These are phyloP conservation scores for Ictidomys tridecemlineatus DNA, from an alignment of 2,113 vertebrate species.

Conservation along the genomic window DNA sequence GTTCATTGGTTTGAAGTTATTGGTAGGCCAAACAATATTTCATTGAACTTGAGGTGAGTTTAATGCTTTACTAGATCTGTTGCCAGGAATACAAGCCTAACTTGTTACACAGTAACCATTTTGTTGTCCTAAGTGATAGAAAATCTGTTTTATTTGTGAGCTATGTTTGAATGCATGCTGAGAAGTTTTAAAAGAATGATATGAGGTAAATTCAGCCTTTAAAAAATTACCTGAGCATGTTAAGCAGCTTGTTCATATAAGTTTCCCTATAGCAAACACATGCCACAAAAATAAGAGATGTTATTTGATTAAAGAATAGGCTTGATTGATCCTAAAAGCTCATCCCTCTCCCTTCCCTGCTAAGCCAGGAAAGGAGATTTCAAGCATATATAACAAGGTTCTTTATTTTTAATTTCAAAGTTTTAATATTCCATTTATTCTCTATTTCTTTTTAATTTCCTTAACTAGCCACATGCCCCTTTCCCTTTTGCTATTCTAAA, in stretches of 20 bases:
- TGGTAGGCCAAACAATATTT: background rate
- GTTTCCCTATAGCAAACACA: background rate
- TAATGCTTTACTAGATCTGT: background rate
- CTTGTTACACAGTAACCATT: background rate
- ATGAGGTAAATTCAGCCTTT: background rate
- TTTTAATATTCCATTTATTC: conserved; percentile 25
- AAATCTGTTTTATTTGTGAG: conserved; percentile 52
- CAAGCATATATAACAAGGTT: background rate
- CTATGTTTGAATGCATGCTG: conserved; percentile 6
- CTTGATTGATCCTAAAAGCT: background rate
- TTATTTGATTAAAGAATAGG: background rate
- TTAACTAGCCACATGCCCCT: conserved; percentile 15
- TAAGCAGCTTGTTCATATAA: background rate
- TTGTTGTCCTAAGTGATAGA: background rate
- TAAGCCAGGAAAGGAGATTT: conserved; percentile 50
- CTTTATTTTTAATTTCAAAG: conserved; percentile 55
- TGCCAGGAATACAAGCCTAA: background rate
- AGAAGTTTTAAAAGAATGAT: conserved; percentile 20
- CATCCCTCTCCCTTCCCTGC: background rate
- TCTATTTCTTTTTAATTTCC: conserved; percentile 51
- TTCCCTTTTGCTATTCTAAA: conserved; percentile 63
- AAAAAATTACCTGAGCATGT: background rate
- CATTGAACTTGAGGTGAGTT: conserved; percentile 26
- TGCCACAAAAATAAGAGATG: background rate
- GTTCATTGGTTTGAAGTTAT: background rate